phyloP scores from a whole-genome alignment of 2,888 invertebrate species.

The Lordiphosa andalusiaca region DNA sequence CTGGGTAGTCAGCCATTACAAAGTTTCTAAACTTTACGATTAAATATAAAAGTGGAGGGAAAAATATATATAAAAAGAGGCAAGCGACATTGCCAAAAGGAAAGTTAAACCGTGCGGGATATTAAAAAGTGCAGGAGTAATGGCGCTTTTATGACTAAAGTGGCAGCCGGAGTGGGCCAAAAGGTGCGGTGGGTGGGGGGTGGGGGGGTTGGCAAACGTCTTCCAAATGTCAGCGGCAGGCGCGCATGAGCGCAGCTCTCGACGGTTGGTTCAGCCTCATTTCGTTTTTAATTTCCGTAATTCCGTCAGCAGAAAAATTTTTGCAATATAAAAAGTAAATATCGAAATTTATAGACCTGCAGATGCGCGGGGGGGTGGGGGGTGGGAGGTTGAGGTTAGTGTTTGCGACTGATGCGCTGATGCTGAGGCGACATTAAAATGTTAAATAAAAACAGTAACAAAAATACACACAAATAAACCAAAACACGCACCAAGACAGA shows the following conservation, averaged over 20 bases:
- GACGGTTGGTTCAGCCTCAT: conserved; percentile 69
- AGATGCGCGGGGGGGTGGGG: conserved; percentile 49
- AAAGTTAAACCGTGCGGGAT: conserved; percentile 78
- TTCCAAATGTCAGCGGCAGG: conserved; percentile 58
- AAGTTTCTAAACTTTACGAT: conserved; percentile 79
- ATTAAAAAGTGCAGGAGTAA: conserved; percentile 79
- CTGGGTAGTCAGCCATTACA: conserved; percentile 55
- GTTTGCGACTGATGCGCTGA: conserved; percentile 27
- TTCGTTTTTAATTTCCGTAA: conserved; percentile 81
- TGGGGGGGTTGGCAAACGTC: background rate
- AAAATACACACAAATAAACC: conserved; percentile 53
- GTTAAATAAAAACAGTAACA: conserved; percentile 76
- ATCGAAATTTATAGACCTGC: conserved; percentile 80
- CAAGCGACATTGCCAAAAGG: conserved; percentile 23
- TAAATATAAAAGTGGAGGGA: conserved; percentile 64
- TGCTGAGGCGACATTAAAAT: conserved; percentile 76
- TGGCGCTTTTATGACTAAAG: conserved; percentile 74
- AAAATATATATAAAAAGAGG: conserved; percentile 8
- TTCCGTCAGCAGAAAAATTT: conserved; percentile 80
- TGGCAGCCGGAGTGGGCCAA: conserved; percentile 39
- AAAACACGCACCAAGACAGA: conserved; percentile 29
- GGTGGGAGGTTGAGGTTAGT: conserved; percentile 6
- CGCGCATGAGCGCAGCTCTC: conserved; percentile 58
- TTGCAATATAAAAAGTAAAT: conserved; percentile 80
- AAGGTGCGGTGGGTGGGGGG: background rate